Evolutionary conservation across 2,797 vertebrate genomes (phyloP).

Genomic region (Megalops cyprinoides): DNA sequence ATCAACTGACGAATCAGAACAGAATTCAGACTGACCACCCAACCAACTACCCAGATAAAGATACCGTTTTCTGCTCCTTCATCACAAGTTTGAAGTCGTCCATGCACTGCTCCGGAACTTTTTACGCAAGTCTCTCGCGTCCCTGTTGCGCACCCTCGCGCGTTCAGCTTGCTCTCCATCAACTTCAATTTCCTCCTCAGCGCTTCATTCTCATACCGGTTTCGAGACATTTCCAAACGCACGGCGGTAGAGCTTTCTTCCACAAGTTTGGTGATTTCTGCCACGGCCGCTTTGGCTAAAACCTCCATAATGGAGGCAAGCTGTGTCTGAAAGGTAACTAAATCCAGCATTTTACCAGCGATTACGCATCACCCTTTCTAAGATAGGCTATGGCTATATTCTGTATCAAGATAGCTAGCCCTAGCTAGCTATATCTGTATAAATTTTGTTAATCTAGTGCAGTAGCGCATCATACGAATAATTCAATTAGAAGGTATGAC

Average conservation of each 20-base stretch:
- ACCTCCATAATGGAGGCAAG: constrained; percentile 71
- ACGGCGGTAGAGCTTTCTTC: constrained; percentile 69
- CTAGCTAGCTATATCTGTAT: not conserved
- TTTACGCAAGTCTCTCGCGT: constrained; percentile 16
- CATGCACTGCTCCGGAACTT: not conserved
- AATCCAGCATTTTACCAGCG: constrained; percentile 54
- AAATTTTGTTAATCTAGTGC: not conserved
- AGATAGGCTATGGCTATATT: not conserved
- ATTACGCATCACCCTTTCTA: not conserved
- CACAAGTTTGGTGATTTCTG: constrained; percentile 70
- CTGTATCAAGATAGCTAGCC: no score
- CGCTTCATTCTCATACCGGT: constrained; percentile 67
- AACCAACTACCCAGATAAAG: not conserved
- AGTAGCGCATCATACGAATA: not conserved
- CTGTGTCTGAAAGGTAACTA: constrained; percentile 60
- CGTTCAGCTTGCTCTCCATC: constrained; percentile 70
- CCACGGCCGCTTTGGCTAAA: constrained; percentile 66
- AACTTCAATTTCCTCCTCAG: constrained; percentile 64
- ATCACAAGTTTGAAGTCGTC: constrained; percentile 38
- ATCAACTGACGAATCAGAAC: constrained; percentile 3
- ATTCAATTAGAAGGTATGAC: not conserved
- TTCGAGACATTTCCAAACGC: constrained; percentile 66
- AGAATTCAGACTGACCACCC: not conserved
- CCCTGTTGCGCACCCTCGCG: constrained; percentile 42
- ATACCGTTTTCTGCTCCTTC: constrained; percentile 37